Base-by-base conservation (phyloP, 2,797 vertebrate species). In the Arrhamphus sclerolepis region DNA sequence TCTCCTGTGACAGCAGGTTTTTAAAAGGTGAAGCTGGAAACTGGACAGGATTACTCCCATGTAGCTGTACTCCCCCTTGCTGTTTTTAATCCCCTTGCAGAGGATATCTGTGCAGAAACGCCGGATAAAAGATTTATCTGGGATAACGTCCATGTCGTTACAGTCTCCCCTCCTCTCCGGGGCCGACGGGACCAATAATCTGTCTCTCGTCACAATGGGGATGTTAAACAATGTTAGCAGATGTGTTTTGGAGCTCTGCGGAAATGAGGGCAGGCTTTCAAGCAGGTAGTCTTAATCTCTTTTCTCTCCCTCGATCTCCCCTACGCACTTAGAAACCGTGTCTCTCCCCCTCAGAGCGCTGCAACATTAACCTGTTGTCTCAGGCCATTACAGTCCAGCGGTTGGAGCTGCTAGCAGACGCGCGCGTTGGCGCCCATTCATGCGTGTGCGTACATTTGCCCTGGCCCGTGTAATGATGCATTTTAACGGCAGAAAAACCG, bases 221-320 rank as follows among this genome's bases (percentile, higher is more conserved):
- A 87, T 76, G 83, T 85, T 86, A 88, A 90, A 93, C 91, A 92
- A 90, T 82, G 66, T 78, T 65, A 87, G 63, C 91, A 91, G 89
- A 91, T 92, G 89, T 81, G 84, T 84, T n/a, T 67, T 77, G 72
- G 67, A 74, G 71, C 70, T 81, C 80, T 71, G 59, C 22, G 49
- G 81, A 91, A 93, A 91, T 83, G 84, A 89, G 91, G 91, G 83
- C 91, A 89, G 81, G 74, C 78, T 74, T 86, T 88, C 74, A 86
- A 89, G 87, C 89, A 92, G 92, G 91, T 91, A 88, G 74, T 85
- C 74, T 64, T 92, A 87, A 91, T 90, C 86, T 80, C 66, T 81
- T 48, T 56, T 65, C 34, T 43, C 59, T 57, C 29, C 40, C 53
- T 31, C 67, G 26, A 29, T 51, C 54, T 40, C 38, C 53, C 22